Conservation (phyloP, 2,888 invertebrate species). For the Drosophila lacicola region DNA sequence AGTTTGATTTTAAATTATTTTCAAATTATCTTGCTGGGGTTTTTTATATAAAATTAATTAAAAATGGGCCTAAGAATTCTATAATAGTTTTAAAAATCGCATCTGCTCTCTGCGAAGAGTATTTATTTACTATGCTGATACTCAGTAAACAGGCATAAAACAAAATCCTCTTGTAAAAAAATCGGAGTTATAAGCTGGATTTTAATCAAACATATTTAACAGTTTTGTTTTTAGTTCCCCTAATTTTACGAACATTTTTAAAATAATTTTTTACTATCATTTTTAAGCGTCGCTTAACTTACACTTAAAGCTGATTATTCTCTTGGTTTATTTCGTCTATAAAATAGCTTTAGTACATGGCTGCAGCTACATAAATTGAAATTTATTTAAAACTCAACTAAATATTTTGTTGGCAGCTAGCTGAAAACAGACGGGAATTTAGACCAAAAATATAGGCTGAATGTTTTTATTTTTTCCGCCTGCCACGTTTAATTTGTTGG, state of each 20-base stretch:
- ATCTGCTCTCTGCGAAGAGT: no score
- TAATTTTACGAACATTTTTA: not conserved
- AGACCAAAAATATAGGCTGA: slow-evolving; percentile 15
- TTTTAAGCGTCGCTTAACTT: not conserved
- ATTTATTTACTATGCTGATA: no score
- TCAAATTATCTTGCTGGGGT: no score
- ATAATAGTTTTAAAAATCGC: no score
- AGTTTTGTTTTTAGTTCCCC: no score
- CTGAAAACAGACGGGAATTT: slow-evolving; percentile 9
- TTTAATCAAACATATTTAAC: no score
- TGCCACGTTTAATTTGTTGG: slow-evolving; percentile 55
- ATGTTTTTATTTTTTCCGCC: slow-evolving; percentile 5
- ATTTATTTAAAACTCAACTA: slow-evolving; percentile 12
- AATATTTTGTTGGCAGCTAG: slow-evolving; percentile 31
- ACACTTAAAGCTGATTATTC: not conserved
- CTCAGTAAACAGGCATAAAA: no score
- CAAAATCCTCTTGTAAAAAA: no score
- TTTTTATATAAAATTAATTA: no score
- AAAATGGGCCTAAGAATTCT: no score
- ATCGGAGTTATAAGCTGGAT: no score
- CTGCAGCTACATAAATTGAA: slow-evolving; percentile 16
- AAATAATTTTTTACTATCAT: not conserved
- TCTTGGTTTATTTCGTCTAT: not conserved
- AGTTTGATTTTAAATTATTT: no score
- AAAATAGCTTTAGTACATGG: slow-evolving; percentile 1